A percentile compares a stretch with the other conserved stretches of the same genome.
phyloP scores from a whole-genome alignment of 2,113 vertebrate species.

The Asarcornis scutulata region DNA sequence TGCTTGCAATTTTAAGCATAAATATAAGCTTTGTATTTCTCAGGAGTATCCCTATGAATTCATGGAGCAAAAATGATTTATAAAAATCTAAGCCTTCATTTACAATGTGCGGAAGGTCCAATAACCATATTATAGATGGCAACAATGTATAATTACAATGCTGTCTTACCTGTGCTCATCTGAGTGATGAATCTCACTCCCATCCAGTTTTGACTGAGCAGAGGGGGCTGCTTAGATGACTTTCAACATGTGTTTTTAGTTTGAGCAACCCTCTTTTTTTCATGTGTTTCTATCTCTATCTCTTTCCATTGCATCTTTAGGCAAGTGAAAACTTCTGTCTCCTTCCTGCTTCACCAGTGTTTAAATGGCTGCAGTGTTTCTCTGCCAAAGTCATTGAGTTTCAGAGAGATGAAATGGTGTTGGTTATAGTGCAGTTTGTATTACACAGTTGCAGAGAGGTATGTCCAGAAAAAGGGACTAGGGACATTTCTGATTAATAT shows the following conservation, averaged over 20 bases:
- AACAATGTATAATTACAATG: not conserved
- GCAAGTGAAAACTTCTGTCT: not conserved
- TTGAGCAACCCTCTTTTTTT: not conserved
- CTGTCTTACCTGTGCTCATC: not conserved
- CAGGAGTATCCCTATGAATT: not conserved
- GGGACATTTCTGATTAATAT: slow-evolving; percentile 3
- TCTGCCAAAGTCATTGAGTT: not conserved
- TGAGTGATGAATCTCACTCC: not conserved
- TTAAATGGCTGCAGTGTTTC: not conserved
- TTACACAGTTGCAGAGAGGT: not conserved
- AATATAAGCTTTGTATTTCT: not conserved
- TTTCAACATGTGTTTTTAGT: not conserved
- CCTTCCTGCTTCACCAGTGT: not conserved
- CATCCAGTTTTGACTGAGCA: not conserved
- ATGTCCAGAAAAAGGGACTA: not conserved
- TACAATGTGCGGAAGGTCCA: not conserved
- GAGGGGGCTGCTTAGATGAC: not conserved
- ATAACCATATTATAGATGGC: not conserved
- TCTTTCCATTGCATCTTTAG: not conserved
- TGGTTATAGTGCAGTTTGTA: not conserved
- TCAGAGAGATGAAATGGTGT: not conserved
- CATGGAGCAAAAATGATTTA: not conserved
- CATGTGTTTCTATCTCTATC: not conserved
- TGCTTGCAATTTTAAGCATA: not conserved
- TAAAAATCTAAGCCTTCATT: not conserved